phyloP scores from a whole-genome alignment of 1,140 invertebrate genomes.

The Acyrthosiphon pisum region DNA sequence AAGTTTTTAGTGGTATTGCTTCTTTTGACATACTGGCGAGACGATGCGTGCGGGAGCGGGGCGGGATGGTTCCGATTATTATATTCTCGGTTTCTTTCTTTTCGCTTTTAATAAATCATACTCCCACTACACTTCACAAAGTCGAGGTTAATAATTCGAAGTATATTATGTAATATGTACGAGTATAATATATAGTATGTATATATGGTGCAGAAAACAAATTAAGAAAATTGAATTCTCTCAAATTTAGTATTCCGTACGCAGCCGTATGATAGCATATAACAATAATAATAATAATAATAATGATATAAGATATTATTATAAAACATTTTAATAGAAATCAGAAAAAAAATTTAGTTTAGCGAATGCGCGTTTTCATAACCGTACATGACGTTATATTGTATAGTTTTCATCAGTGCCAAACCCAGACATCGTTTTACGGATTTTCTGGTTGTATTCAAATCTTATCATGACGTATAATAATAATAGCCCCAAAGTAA shows the following conservation, averaged over 20 bases:
- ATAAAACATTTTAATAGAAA: neutral
- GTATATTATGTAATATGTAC: neutral
- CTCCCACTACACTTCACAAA: slow-evolving; percentile 48
- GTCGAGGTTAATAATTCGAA: slow-evolving; percentile 31
- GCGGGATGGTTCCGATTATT: slow-evolving; percentile 47
- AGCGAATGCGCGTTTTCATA: neutral
- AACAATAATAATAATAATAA: neutral
- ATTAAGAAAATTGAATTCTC: slow-evolving; percentile 47
- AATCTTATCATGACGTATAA: neutral
- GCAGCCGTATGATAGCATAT: neutral
- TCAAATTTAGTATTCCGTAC: neutral
- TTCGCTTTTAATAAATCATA: slow-evolving; percentile 53
- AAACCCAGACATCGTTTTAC: neutral
- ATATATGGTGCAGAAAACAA: neutral
- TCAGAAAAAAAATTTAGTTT: neutral
- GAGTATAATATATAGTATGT: neutral
- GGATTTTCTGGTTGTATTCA: neutral
- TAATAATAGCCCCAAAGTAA: too few relatives aligned
- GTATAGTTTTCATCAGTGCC: neutral
- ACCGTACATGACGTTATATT: neutral
- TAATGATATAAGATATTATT: neutral
- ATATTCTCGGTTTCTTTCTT: slow-evolving; percentile 16
- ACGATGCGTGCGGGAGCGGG: neutral
- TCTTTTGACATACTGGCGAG: slow-evolving; percentile 46
- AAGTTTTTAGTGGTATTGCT: slow-evolving; percentile 57